Conservation (phyloP, 1,140 invertebrate genomes). For the Drosophila equinoxialis region DNA sequence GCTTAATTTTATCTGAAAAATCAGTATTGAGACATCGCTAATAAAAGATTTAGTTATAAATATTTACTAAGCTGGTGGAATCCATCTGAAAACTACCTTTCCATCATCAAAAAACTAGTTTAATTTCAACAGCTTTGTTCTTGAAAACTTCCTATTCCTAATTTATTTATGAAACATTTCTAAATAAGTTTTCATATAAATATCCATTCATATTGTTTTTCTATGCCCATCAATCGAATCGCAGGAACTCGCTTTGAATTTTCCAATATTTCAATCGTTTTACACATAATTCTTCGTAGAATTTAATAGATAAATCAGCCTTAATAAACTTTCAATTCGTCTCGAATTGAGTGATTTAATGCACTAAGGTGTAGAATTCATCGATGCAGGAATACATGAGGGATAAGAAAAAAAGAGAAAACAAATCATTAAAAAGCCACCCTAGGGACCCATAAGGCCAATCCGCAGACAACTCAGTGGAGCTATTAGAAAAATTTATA, state of each 20-base stretch:
- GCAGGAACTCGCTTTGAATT: not conserved
- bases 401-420: constrained; percentile 23
- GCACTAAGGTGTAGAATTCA: constrained; percentile 36
- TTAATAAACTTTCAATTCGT: constrained; percentile 2
- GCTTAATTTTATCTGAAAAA: no score
- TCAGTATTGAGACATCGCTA: no score
- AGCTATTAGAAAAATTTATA: constrained; percentile 23
- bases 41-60: no score
- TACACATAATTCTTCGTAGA: not conserved
- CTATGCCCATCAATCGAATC: not conserved
- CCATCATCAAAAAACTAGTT: no score
- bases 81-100: no score
- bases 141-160: no score
- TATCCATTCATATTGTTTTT: no score
- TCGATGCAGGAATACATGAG: constrained; percentile 6
- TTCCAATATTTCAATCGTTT: not conserved
- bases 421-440: constrained; percentile 46
- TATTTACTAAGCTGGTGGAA: no score
- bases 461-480: constrained; percentile 14
- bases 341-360: constrained; percentile 49
- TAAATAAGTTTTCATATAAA: no score
- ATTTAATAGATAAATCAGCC: not conserved
- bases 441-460: constrained; percentile 40
- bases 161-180: no score
- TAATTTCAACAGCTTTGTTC: no score